A percentile compares a stretch with the other conserved stretches of the same genome.
These are phyloP conservation scores for Lochmaea crataegi DNA, from an alignment of 2,888 invertebrate species.

Conservation along the genomic window DNA sequence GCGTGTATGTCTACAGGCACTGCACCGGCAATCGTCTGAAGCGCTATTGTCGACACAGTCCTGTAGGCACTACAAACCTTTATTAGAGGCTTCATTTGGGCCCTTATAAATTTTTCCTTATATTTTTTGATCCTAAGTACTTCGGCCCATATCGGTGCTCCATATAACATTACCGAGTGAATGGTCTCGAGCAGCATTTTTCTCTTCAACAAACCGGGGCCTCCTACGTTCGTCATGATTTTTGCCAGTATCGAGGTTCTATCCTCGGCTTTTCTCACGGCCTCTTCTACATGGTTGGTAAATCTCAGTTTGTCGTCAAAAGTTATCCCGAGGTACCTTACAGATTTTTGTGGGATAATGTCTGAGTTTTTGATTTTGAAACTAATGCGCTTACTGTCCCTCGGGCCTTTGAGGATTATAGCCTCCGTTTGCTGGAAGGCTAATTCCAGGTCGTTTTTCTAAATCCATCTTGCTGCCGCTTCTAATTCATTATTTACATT, in stretches of 20 bases:
- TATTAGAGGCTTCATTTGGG: background rate
- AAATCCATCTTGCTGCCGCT: background rate
- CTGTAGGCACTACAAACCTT: conserved; percentile 19
- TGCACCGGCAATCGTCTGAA: background rate
- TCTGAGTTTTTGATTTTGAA: background rate
- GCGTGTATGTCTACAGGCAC: conserved; percentile 11
- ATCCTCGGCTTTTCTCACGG: conserved; percentile 39
- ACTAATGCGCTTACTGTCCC: conserved; percentile 3
- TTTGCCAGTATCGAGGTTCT: conserved; percentile 38
- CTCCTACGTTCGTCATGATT: conserved; percentile 44
- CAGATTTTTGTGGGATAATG: background rate
- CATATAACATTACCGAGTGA: conserved; percentile 29
- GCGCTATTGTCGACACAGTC: conserved; percentile 11
- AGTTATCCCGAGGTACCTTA: conserved; percentile 48
- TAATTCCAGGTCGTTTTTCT: background rate
- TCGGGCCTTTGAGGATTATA: conserved; percentile 14
- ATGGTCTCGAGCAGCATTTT: conserved; percentile 12
- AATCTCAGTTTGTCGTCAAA: conserved; percentile 42
- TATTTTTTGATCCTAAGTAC: conserved; percentile 9
- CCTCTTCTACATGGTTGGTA: conserved; percentile 38
- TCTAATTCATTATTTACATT: background rate
- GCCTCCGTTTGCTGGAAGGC: background rate
- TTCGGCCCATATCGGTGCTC: conserved; percentile 29
- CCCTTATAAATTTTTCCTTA: background rate
- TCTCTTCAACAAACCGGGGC: conserved; percentile 22